Evolutionary conservation across 2,888 invertebrate genomes (phyloP), one percentile per base, ranked within the genome.

Genomic region (Eilema sororculum): DNA sequence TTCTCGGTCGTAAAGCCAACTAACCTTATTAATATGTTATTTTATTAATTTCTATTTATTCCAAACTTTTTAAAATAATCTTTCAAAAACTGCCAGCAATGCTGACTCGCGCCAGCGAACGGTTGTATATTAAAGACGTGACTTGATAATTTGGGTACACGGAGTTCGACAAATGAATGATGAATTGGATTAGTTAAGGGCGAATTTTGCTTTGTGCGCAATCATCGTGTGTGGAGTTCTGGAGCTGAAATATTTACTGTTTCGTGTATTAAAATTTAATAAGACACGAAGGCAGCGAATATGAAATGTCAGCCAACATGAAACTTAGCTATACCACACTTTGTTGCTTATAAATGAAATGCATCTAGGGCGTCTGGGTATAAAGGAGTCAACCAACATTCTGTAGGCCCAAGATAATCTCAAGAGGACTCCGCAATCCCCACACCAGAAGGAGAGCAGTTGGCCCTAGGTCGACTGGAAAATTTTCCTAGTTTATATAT

Each of bases 101-200:
- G 62, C 30, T 52, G 60, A 62, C 61, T n/a, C n/a, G 24, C 13
- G 3, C 24, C 13, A 76, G 3, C 24, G 8, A 76, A 60, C 24
- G 37, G 16, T 16, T 62, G 58, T 16, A 61, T 76, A 78, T 77
- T 74, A 64, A 71, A 77, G 66, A 24, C 63, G 71, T 77, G 75
- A 77, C 76, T 78, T 37, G 59, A 59, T 37, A 33, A 37, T 69
- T 74, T 67, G 25, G 72, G 46, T 30, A 65, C 63, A 46, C 68
- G 64, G n/a, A 72, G 69, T 78, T 46, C 24, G 63, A 58, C 56
- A 33, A 56, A 69, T 25, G 64, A 60, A 66, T 75, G 63, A 73
- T 66, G 65, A 61, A 78, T 52, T 78, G 58, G 70, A 12, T 10
- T 62, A 20, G 30, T 28, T 28, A 28, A 46, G 8, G 60, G 10